Evolutionary conservation across 2,888 invertebrate species (phyloP), one percentile per base, ranked within the genome.

Genomic region (Tipula unca): DNA sequence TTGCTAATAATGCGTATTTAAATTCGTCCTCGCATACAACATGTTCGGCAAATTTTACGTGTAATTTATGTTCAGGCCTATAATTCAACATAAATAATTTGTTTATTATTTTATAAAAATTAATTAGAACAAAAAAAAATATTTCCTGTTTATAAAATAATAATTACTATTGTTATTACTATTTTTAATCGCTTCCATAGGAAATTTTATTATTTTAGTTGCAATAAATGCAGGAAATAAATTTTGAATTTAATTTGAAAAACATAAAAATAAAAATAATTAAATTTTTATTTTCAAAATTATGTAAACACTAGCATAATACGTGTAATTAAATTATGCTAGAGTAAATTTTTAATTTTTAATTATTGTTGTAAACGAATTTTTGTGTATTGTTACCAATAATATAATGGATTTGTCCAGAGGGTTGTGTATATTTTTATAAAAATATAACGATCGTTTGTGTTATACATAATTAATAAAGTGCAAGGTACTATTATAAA

Each of bases 11-110:
- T 29, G 99, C 99, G 90, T 99, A 99, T 91, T 99, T 99, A 92
- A 99, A 98, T 91, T 99, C 99, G 90, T 99, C 99, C 91, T 99
- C 99, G 91, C 99, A 99, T 42, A 99, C 99, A 17, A 99, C 97
- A 91, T 97, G 98, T 90, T 99, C 99, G 69, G 99, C 99, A 91
- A 99, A 99, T 91, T 99, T 98, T 84, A 99, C 99, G 92, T 99
- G 99, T 88, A 99, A 93, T 90, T 99, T 99, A 91, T 99, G 99
- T 92, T 99, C 99, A 85, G 99, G 98, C 89, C 98, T 94, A 83
- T 32, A 32, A 29, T 14, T 8, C 1, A 10, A 32, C 32, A 83
- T 1, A 32, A n/a, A 83, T 6, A 32, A 32, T 17, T 48, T 17
- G 48, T 32, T 32, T 6, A 17, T 17, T 48, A 48, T 48, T 48